Base-by-base conservation (phyloP, 2,888 invertebrate genomes). In the Heliconius ethilla region DNA sequence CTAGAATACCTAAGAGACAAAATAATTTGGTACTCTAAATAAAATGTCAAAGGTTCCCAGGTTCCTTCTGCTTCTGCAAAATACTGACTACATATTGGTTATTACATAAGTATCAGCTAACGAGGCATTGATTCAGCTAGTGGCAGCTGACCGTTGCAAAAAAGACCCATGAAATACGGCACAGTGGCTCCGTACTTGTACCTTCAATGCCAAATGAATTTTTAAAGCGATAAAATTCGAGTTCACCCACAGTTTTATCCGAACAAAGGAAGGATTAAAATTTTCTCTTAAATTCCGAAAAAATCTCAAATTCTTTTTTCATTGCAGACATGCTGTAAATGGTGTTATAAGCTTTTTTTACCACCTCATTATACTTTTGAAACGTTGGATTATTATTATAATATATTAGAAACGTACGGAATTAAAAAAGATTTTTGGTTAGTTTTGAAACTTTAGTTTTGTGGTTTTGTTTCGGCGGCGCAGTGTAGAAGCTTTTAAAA, bases 251-350 rank as follows among this genome's bases (percentile, higher is more conserved):
- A 74, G 78, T 79, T 81, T 79, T 78, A 72, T 69, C 33, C 11
- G 76, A 72, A 75, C 79, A 79, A 81, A 78, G 77, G 75, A 75
- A 79, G 63, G 73, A 78, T 76, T 78, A 73, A 78, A 81, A 72
- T 73, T 69, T 67, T n/a, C 74, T 78, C 79, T 40, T 69, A 77
- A 55, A 76, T 77, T 75, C 59, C n/a, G 69, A 75, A 75, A 75
- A 75, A 75, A 40, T 29, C 51, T 59, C 22, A 74, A 73, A 74
- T 69, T 69, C 51, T 51, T 22, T 33, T 69, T 69, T n/a, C 62
- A 62, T 77, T 72, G 55, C 10, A 18, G 18, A 7, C 51, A 7
- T 66, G 55, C 27, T 66, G 27, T 45, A 70, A 76, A 70, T 37
- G 62, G 59, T 37, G 59, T 59, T 72, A 51, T 70, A 45, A 29